Evolutionary conservation across 2,113 vertebrate genomes (phyloP).

Genomic region (human (Homo sapiens)): DNA sequence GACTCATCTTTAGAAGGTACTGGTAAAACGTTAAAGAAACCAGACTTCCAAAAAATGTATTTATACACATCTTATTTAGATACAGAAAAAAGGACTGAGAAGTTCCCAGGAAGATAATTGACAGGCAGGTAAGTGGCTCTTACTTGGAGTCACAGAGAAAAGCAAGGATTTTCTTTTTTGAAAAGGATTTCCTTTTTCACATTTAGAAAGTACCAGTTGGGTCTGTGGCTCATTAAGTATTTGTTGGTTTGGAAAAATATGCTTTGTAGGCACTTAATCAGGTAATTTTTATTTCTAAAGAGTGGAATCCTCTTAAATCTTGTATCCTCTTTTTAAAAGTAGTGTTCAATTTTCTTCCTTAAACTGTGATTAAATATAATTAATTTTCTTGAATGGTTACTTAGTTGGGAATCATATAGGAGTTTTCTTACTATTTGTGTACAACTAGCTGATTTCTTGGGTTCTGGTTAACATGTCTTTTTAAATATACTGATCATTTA

Average conservation of each 20-base stretch:
- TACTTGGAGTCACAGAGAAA: conserved; percentile 23
- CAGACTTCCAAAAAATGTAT: background rate
- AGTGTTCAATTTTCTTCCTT: background rate
- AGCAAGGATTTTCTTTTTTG: conserved; percentile 35
- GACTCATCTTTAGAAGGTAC: background rate
- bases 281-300: conserved; percentile 24
- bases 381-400: conserved; percentile 22
- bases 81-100: background rate
- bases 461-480: background rate
- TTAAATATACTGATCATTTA: background rate
- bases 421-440: background rate
- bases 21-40: background rate
- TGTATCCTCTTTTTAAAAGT: conserved; percentile 24
- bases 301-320: conserved; percentile 13
- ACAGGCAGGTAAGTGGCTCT: background rate
- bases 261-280: conserved; percentile 27
- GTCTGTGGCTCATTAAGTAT: background rate
- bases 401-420: background rate
- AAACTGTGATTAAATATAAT: conserved; percentile 17
- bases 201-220: background rate
- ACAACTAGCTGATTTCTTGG: background rate
- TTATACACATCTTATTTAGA: background rate
- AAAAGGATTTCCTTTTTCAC: conserved; percentile 28
- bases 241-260: conserved; percentile 40
- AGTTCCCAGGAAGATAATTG: background rate